Percentiles rank a stretch among this genome's conserved stretches.
These are phyloP conservation scores for Echiichthys vipera DNA, from an alignment of 2,797 vertebrate genomes.

Conservation along the genomic window DNA sequence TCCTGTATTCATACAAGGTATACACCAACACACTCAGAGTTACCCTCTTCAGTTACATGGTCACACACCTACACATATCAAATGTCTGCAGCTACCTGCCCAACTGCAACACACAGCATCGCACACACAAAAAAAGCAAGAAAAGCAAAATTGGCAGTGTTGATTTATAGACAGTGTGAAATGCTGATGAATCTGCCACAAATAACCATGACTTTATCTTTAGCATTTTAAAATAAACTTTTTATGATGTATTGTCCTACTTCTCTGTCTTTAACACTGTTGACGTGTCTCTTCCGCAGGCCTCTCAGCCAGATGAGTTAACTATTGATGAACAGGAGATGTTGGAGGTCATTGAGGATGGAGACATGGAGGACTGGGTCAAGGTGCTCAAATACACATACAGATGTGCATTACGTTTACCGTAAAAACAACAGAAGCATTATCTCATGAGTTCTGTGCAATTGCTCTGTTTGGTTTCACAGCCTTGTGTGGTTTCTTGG, in stretches of 20 bases:
- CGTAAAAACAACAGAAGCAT: background rate
- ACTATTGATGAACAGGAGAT: slow-evolving; percentile 98
- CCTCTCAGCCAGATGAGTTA: slow-evolving; percentile 96
- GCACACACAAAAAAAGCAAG: too few relatives aligned
- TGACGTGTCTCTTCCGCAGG: slow-evolving; percentile 77
- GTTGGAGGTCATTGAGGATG: slow-evolving; percentile 97
- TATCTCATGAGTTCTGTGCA: background rate
- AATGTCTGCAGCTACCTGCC: slow-evolving; percentile 2
- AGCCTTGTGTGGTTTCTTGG: background rate
- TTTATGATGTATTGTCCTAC: background rate
- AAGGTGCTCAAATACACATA: slow-evolving; percentile 85
- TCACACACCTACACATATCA: slow-evolving; percentile 15
- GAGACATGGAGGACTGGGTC: slow-evolving; percentile 99
- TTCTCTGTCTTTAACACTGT: background rate
- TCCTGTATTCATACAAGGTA: slow-evolving; percentile 98
- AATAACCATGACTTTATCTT: background rate
- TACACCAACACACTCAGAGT: slow-evolving; percentile 9
- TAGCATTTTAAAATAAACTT: background rate
- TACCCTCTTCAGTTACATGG: slow-evolving; percentile 10
- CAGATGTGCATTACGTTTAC: background rate
- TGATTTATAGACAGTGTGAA: background rate
- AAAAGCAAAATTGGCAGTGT: background rate
- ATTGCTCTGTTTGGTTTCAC: background rate
- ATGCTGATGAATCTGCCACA: background rate
- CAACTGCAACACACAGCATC: background rate